Evolutionary conservation across 1,140 invertebrate species (phyloP).

Genomic region (Cotesia chilonis): DNA sequence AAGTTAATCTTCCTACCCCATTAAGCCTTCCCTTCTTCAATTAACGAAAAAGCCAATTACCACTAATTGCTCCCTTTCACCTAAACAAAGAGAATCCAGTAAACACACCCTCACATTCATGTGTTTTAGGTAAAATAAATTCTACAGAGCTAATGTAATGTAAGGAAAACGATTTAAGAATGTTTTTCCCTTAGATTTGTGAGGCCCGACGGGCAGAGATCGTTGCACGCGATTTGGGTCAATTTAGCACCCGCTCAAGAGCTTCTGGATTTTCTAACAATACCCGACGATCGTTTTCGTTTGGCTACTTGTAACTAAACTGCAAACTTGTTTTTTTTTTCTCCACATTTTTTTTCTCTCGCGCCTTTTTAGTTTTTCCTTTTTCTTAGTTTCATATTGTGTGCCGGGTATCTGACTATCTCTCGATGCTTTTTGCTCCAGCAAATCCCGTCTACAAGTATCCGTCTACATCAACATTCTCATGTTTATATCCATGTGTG

Average conservation of each 20-base stretch:
- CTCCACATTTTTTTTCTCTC: slow-evolving; percentile 10
- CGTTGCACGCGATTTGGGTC: slow-evolving; percentile 50
- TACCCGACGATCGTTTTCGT: slow-evolving; percentile 38
- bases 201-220: slow-evolving; percentile 19
- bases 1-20: too few species aligned
- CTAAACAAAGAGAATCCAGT: too few species aligned
- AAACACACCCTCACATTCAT: too few species aligned
- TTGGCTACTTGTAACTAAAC: slow-evolving; percentile 21
- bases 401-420: slow-evolving; percentile 11
- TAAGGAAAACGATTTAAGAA: background rate
- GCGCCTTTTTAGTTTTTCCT: slow-evolving; percentile 39
- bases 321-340: slow-evolving; percentile 33
- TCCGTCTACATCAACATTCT: too few species aligned
- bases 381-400: slow-evolving; percentile 31
- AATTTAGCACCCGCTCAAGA: slow-evolving; percentile 61
- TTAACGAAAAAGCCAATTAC: too few species aligned
- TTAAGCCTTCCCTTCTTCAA: too few species aligned
- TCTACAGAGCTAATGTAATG: slow-evolving; percentile 47
- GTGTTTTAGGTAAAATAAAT: too few species aligned
- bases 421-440: too few species aligned
- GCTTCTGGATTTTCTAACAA: slow-evolving; percentile 44
- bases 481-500: slow-evolving; percentile 4
- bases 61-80: too few species aligned
- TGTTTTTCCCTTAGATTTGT: background rate
- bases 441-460: too few species aligned